These are phyloP conservation scores for Drosophila bocqueti DNA, from an alignment of 1,140 invertebrate species.

Conservation along the genomic window DNA sequence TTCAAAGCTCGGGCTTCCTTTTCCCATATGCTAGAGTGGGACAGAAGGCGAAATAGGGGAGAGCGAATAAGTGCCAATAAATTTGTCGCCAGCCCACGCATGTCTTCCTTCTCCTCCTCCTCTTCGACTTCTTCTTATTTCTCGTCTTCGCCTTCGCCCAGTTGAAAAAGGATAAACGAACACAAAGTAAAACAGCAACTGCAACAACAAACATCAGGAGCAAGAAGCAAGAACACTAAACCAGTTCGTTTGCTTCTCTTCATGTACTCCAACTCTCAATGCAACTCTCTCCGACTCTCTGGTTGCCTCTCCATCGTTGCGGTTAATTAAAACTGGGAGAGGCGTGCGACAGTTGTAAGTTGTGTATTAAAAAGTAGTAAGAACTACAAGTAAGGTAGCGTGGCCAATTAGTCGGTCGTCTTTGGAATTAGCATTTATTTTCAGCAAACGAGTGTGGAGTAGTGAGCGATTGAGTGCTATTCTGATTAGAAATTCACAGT, in stretches of 20 bases:
- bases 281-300: conserved; percentile 17
- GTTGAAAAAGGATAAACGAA: conserved; percentile 47
- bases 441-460: conserved; percentile 20
- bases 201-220: conserved; percentile 39
- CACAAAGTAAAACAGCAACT: conserved; percentile 38
- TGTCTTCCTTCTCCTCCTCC: conserved; percentile 2
- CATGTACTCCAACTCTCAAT: conserved; percentile 37
- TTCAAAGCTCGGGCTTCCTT: conserved; percentile 42
- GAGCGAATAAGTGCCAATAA: conserved; percentile 52
- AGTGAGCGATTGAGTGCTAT: conserved; percentile 32
- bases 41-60: conserved; percentile 8
- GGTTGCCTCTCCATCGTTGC: conserved; percentile 14
- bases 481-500: conserved; percentile 79
- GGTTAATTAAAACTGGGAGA: conserved; percentile 52
- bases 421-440: conserved; percentile 53
- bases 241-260: conserved; percentile 35
- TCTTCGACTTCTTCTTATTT: conserved; percentile 10
- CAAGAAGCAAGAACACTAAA: conserved; percentile 39
- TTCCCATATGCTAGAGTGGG: conserved; percentile 18
- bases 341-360: conserved; percentile 52
- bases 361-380: conserved; percentile 61
- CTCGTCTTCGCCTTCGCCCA: conserved; percentile 6
- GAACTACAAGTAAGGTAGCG: conserved; percentile 49
- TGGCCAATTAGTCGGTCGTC: conserved; percentile 66
- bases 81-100: conserved; percentile 62